Conservation (phyloP, 64 coral and sea anemone species). For the Pocillopora verrucosa region DNA sequence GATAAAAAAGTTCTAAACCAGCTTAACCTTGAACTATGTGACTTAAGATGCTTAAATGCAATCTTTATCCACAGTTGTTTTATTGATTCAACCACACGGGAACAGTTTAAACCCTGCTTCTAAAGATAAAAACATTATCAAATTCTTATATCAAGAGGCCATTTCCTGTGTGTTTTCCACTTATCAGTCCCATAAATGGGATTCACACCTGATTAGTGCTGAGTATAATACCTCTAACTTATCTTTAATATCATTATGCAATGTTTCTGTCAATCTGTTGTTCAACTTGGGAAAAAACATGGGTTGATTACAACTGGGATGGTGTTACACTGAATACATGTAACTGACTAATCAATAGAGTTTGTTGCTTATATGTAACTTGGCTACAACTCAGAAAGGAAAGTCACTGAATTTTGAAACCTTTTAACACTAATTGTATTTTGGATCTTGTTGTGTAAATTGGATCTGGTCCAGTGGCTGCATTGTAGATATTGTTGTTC, state of each 20-base stretch:
- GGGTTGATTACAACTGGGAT: too few relatives aligned
- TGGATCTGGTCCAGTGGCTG: too few relatives aligned
- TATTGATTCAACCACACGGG: neutral
- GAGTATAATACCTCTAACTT: neutral
- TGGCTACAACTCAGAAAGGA: too few relatives aligned
- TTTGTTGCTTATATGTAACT: too few relatives aligned
- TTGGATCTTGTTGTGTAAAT: too few relatives aligned
- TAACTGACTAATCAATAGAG: too few relatives aligned
- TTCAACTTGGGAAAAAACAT: too few relatives aligned
- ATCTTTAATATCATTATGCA: neutral
- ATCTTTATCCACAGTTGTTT: neutral
- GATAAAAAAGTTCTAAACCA: too few relatives aligned
- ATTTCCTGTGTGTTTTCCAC: neutral
- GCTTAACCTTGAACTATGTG: neutral
- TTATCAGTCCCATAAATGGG: neutral
- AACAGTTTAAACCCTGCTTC: neutral
- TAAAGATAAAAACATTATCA: neutral
- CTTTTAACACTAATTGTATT: too few relatives aligned
- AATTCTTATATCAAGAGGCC: neutral
- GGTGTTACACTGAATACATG: too few relatives aligned
- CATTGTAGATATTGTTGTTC: too few relatives aligned
- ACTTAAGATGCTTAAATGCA: neutral
- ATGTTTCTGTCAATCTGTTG: neutral
- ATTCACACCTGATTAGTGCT: slow-evolving; percentile 1
- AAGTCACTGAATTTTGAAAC: too few relatives aligned